phyloP scores from a whole-genome alignment of 2,797 vertebrate species.

The Macropodus opercularis region DNA sequence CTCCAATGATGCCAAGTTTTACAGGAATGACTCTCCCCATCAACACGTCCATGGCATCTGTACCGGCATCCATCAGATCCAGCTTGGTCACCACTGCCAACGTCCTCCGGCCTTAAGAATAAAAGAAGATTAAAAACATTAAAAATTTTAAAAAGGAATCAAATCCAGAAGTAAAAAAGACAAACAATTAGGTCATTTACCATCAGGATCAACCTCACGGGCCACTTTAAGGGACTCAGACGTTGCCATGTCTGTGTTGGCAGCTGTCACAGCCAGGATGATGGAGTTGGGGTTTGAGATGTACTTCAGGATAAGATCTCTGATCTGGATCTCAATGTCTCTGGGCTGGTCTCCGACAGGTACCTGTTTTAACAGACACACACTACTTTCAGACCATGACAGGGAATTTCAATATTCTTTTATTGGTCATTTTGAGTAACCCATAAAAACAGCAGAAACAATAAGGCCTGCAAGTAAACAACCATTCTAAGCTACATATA shows the following conservation, averaged over 20 bases:
- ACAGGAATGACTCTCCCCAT: slow-evolving; percentile 98
- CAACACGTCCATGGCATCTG: slow-evolving; percentile 98
- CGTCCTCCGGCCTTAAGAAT: slow-evolving; percentile 89
- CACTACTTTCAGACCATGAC: background rate
- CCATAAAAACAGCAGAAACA: too few relatives aligned
- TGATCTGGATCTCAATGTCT: slow-evolving; percentile 98
- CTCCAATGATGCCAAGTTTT: slow-evolving; percentile 97
- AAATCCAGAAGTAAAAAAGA: background rate
- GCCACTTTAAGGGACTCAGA: slow-evolving; percentile 98
- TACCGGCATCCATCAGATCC: slow-evolving; percentile 98
- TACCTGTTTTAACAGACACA: slow-evolving; percentile 77
- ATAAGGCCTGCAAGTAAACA: too few relatives aligned
- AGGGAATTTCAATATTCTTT: background rate
- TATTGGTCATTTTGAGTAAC: too few relatives aligned
- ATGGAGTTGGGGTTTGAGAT: slow-evolving; percentile 98
- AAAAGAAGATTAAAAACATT: too few relatives aligned
- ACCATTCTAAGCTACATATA: too few relatives aligned
- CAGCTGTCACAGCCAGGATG: slow-evolving; percentile 96
- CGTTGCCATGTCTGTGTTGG: slow-evolving; percentile 99
- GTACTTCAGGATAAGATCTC: slow-evolving; percentile 93
- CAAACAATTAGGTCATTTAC: slow-evolving; percentile 70
- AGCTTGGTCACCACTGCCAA: slow-evolving; percentile 97
- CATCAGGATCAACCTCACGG: slow-evolving; percentile 93
- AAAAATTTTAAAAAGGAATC: background rate
- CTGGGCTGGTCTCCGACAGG: slow-evolving; percentile 97